Conservation (phyloP, 2,113 vertebrate genomes). For the Macaca mulatta region DNA sequence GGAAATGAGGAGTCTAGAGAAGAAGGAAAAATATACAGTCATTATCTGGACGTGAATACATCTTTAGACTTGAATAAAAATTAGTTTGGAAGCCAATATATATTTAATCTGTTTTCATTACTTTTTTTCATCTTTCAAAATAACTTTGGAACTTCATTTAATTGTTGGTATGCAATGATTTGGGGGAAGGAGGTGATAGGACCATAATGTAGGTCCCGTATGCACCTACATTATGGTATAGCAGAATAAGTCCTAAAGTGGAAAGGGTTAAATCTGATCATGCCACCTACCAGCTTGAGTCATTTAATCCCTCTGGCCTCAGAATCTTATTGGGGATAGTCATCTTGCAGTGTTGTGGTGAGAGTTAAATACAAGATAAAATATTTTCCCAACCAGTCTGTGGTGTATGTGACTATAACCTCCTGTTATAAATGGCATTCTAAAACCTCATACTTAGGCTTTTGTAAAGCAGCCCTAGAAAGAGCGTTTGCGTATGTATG, state of each 20-base stretch:
- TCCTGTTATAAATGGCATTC: background rate
- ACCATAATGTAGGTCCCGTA: background rate
- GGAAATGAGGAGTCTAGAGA: background rate
- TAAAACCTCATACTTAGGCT: background rate
- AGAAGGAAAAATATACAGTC: background rate
- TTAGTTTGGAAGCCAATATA: background rate
- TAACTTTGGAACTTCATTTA: background rate
- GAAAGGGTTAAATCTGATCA: background rate
- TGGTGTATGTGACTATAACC: background rate
- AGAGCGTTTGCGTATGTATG: background rate
- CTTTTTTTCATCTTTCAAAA: background rate
- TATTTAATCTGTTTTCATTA: background rate
- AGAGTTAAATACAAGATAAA: background rate
- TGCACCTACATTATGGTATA: background rate
- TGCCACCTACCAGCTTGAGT: background rate
- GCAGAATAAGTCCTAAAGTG: background rate
- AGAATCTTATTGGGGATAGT: background rate
- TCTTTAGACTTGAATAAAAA: slow-evolving; percentile 38
- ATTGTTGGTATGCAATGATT: background rate
- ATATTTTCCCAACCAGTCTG: background rate
- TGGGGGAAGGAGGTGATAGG: background rate
- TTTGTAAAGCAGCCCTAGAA: background rate
- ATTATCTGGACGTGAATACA: background rate
- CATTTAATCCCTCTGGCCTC: background rate
- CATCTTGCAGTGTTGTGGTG: background rate